These are phyloP conservation scores for Dermatemys mawii DNA, from an alignment of 2,113 vertebrate species.

Conservation along the genomic window DNA sequence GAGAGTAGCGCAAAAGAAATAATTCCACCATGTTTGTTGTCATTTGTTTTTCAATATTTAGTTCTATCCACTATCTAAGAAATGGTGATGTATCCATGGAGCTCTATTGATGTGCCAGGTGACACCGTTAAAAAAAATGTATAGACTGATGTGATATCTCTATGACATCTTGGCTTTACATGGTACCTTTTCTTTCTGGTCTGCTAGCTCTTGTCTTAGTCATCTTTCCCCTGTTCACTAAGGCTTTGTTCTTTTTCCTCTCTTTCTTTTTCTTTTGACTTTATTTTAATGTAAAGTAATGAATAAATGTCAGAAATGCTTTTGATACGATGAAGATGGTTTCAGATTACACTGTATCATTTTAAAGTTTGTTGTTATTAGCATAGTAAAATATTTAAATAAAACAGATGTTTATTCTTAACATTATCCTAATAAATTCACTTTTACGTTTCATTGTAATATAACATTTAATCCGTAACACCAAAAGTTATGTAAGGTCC, in stretches of 20 bases:
- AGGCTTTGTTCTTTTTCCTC: not conserved
- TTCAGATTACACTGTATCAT: not conserved
- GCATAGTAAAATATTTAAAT: not conserved
- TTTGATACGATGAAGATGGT: not conserved
- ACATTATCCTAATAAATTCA: not conserved
- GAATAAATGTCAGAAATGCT: not conserved
- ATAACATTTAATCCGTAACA: not conserved
- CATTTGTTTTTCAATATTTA: not conserved
- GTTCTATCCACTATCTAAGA: not conserved
- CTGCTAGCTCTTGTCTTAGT: not conserved
- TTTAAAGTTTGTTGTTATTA: not conserved
- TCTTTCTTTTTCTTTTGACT: not conserved
- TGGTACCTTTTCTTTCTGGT: not conserved
- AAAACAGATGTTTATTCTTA: not conserved
- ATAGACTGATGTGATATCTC: not conserved
- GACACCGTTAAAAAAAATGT: not conserved
- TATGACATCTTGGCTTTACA: rapidly evolving
- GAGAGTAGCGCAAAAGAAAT: not conserved
- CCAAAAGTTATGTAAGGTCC: not conserved
- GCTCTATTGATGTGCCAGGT: not conserved
- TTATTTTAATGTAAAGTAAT: not conserved
- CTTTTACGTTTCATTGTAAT: not conserved
- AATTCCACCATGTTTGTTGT: not conserved
- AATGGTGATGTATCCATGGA: not conserved
- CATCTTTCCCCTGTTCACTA: not conserved